Base-by-base conservation (phyloP, 1,140 invertebrate genomes). In the Stenopsyche tienmushanensis region DNA sequence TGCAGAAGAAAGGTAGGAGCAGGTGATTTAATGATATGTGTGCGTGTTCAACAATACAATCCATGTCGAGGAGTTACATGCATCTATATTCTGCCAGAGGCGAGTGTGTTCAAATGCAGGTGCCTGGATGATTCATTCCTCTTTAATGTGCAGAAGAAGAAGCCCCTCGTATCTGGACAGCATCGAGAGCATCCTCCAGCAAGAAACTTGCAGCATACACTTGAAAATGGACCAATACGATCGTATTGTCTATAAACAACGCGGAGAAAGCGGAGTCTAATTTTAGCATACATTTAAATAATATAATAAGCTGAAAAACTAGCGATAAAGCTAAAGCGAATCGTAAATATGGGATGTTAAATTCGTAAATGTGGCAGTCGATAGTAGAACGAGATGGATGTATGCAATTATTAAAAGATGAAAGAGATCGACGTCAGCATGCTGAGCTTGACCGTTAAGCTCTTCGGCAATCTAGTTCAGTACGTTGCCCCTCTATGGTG, bases 11-110 rank as follows among this genome's bases (percentile, higher is more conserved):
- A 10, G 18, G 23, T 55, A 55, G 26, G 20, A 55, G 15, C 21
- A 55, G 15, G 21, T 55, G 53, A 55, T 55, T 55, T 55, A 55
- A 55, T 55, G 26, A 55, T 55, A 55, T 55, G 29, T 20, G 29
- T 55, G 29, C 53, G 53, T 55, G 53, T 55, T 41, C 53, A 55
- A 55, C 53, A 55, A 55, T 55, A 18, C 53, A 39, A 55, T 55
- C 15, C 25, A 39, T 5, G 18, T 13, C 24, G 20, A 18, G 18
- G 29, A 34, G 53, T 13, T 55, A 39, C 21, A 55, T 17, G 50
- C 23, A 24, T 53, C 3, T 21, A 55, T 55, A 1, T 18, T 55
- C 26, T 55, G 53, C 53, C 53, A 34, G 53, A 55, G 53, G 53
- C 26, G 7, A 55, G 53, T 55, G 15, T 39, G 26, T 55, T 34